These are phyloP conservation scores for Myotis lucifugus DNA, from an alignment of 2,113 vertebrate species.

Conservation along the genomic window DNA sequence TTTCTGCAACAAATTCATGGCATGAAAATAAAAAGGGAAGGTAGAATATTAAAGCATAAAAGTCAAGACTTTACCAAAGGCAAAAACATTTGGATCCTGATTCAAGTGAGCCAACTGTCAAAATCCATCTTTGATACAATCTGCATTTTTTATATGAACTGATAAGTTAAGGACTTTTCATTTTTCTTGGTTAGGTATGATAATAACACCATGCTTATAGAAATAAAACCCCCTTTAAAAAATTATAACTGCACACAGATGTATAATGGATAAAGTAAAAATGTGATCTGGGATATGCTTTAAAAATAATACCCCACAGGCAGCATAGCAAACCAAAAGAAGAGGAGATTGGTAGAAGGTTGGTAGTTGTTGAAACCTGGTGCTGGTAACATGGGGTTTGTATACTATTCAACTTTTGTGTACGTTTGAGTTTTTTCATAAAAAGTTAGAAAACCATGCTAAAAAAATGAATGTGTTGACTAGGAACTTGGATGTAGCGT, in stretches of 20 bases:
- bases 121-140: background rate
- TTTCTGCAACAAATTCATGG: background rate
- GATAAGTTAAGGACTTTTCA: background rate
- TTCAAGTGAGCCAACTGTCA: background rate
- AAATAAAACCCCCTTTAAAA: background rate
- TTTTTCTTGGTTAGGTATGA: background rate
- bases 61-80: background rate
- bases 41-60: background rate
- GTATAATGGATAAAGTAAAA: background rate
- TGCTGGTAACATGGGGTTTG: background rate
- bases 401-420: background rate
- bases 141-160: background rate
- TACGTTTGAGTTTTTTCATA: background rate
- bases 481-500: background rate
- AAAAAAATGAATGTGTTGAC: background rate
- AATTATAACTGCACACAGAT: background rate
- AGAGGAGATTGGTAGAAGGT: background rate
- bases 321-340: background rate
- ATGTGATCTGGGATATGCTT: background rate
- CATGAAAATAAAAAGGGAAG: background rate
- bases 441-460: background rate
- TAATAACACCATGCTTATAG: background rate
- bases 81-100: background rate
- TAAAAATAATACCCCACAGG: constrained; percentile 8
- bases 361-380: background rate